Percentiles rank a stretch among this genome's conserved stretches.
Conservation (phyloP, 2,113 vertebrate species). For the Leptosomus discolor region DNA sequence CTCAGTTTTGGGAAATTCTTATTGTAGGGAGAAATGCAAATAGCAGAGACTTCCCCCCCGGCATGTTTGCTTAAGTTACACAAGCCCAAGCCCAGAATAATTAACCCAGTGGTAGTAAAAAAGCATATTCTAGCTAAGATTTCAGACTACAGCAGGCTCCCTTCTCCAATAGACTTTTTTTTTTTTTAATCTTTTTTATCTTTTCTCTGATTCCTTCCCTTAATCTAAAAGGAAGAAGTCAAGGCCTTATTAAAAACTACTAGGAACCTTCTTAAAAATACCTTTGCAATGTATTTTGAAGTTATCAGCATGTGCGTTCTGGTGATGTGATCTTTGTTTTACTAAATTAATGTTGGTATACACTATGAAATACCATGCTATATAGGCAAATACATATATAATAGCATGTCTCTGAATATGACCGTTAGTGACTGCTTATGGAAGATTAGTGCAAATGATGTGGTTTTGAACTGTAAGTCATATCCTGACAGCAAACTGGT, state of each 20-base stretch:
- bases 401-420: neutral
- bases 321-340: neutral
- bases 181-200: neutral
- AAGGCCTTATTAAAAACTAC: neutral
- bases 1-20: neutral
- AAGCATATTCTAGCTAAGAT: neutral
- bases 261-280: neutral
- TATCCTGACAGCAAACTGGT: neutral
- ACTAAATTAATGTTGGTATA: neutral
- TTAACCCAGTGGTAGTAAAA: neutral
- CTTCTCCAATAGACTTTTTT: neutral
- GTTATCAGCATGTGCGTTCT: neutral
- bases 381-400: neutral
- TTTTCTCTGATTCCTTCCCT: neutral
- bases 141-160: neutral
- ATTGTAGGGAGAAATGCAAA: neutral
- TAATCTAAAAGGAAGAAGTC: neutral
- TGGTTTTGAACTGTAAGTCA: neutral
- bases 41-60: neutral
- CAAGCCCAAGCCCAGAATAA: neutral
- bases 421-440: neutral
- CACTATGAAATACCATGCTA: neutral
- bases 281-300: neutral
- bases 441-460: neutral
- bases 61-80: neutral